Evolutionary conservation across 2,888 invertebrate genomes (phyloP).

Genomic region (Nematopogon swammerdamellus): DNA sequence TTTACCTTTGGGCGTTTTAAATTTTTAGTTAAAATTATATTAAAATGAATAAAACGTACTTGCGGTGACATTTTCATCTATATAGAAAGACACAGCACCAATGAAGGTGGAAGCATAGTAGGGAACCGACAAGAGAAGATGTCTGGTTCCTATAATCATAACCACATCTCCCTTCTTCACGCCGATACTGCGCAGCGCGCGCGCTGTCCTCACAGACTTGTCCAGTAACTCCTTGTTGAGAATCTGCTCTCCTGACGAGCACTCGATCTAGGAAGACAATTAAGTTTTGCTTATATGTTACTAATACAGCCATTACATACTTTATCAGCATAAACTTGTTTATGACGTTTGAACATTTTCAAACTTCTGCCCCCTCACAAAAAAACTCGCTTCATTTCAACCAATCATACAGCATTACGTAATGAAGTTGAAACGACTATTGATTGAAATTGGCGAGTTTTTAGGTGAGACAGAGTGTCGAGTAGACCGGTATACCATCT

Average conservation of each 20-base stretch:
- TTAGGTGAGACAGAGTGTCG: too few relatives aligned
- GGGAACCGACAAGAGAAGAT: not conserved
- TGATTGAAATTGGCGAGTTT: too few relatives aligned
- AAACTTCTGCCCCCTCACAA: too few relatives aligned
- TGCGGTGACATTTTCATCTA: not conserved
- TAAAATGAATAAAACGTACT: slow-evolving; percentile 6
- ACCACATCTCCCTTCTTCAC: not conserved
- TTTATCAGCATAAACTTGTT: too few relatives aligned
- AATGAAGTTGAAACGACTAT: too few relatives aligned
- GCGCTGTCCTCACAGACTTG: not conserved
- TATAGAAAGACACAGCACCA: not conserved
- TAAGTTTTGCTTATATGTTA: too few relatives aligned
- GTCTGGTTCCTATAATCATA: not conserved
- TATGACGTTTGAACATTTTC: too few relatives aligned
- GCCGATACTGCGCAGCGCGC: not conserved
- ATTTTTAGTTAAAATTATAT: too few relatives aligned
- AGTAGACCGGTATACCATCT: too few relatives aligned
- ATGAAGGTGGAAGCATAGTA: not conserved
- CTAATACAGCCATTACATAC: slow-evolving; percentile 10
- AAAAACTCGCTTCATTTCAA: too few relatives aligned
- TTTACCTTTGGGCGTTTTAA: too few relatives aligned
- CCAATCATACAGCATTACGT: too few relatives aligned
- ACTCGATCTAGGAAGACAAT: slow-evolving; percentile 1
- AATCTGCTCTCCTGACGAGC: not conserved
- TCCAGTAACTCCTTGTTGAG: not conserved